phyloP scores from a whole-genome alignment of 1,140 invertebrate species.

The Lepidurus packardi region DNA sequence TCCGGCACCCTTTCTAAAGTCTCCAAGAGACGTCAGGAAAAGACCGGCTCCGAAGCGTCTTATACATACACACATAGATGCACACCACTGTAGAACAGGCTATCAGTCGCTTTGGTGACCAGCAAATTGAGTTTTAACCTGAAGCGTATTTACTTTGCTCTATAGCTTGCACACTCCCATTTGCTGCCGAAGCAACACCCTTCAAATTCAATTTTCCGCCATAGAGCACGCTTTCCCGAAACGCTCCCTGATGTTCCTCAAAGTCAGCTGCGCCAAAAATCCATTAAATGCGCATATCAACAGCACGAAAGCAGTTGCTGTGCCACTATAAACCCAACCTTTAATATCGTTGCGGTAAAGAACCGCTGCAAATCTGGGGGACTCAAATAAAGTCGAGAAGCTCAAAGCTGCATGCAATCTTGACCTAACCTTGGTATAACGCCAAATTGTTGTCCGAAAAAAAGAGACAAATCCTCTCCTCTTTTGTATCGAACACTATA shows the following conservation, averaged over 20 bases:
- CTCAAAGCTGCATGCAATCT: constrained; percentile 8
- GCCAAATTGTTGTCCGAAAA: not conserved
- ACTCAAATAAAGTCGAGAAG: not conserved
- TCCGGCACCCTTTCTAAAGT: not conserved
- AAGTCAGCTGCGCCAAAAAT: not conserved
- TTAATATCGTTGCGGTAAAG: not conserved
- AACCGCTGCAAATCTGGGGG: not conserved
- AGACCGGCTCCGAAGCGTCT: not conserved
- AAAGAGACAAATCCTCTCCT: not conserved
- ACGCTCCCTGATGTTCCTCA: not conserved
- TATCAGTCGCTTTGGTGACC: constrained; percentile 16
- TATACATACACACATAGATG: not conserved
- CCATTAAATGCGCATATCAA: not conserved
- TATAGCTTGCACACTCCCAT: not conserved
- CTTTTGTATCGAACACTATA: not conserved
- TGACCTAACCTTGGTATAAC: not conserved
- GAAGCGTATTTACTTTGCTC: not conserved
- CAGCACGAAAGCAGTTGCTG: not conserved
- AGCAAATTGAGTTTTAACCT: not conserved
- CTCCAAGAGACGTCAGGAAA: not conserved
- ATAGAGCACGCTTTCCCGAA: not conserved
- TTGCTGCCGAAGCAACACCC: not conserved
- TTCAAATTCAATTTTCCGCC: constrained; percentile 10
- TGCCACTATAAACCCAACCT: not conserved
- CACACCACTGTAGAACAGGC: not conserved